phyloP scores from a whole-genome alignment of 2,797 vertebrate species.

The Limnodromus scolopaceus region DNA sequence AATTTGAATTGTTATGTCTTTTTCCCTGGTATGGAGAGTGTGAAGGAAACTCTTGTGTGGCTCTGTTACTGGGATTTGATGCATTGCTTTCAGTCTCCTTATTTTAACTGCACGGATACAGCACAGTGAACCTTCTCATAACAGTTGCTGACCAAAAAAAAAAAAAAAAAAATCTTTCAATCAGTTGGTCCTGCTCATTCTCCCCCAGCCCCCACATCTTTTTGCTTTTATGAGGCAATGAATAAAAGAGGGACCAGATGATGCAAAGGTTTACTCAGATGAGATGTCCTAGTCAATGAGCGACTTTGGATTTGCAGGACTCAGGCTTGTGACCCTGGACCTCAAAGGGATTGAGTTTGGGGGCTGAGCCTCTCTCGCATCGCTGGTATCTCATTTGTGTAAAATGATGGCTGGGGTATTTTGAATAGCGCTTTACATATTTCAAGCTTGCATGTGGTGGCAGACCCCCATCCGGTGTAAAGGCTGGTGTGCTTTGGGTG shows the following conservation, averaged over 20 bases:
- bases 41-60: background rate
- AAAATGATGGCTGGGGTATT: background rate
- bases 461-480: background rate
- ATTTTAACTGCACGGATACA: conserved; percentile 33
- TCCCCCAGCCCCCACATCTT: background rate
- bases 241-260: conserved; percentile 3
- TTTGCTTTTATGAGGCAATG: conserved; percentile 42
- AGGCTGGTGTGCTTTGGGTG: background rate
- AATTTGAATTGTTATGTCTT: background rate
- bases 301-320: background rate
- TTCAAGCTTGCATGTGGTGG: background rate
- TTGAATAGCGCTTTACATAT: background rate
- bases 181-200: background rate
- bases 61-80: conserved; percentile 28
- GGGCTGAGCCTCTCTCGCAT: background rate
- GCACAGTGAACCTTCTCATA: conserved; percentile 44
- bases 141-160: conserved; percentile 19
- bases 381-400: background rate
- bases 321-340: background rate
- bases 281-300: background rate
- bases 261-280: conserved; percentile 6
- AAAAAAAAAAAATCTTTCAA: conserved; percentile 16
- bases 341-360: background rate
- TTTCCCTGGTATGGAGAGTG: background rate
- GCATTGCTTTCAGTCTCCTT: conserved; percentile 18